Evolutionary conservation across 2,797 vertebrate genomes (phyloP).

Genomic region (Botia kubotai): DNA sequence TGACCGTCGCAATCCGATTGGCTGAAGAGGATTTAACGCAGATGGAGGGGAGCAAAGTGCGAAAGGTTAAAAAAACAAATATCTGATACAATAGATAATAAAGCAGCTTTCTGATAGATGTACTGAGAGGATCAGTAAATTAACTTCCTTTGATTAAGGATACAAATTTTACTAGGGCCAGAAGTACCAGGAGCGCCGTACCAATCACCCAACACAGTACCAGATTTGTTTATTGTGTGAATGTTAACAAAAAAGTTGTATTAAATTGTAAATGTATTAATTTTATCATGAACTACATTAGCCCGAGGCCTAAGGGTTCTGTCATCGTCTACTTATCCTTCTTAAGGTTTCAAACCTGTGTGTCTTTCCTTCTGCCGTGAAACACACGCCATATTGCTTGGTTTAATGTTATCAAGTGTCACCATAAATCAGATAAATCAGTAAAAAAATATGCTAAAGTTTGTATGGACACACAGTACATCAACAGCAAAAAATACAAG

Average conservation of each 20-base stretch:
- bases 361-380: not conserved
- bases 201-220: no score
- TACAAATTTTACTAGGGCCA: not conserved
- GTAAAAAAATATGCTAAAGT: no score
- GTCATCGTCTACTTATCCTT: not conserved
- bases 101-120: not conserved
- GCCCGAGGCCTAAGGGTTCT: not conserved
- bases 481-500: not conserved
- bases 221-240: not conserved
- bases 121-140: not conserved
- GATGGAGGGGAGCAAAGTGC: constrained; percentile 39
- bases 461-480: not conserved
- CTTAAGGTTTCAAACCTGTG: not conserved
- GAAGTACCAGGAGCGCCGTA: no score
- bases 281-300: not conserved
- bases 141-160: not conserved
- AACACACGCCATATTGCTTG: not conserved
- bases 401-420: no score
- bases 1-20: constrained; percentile 17
- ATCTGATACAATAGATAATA: not conserved
- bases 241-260: not conserved
- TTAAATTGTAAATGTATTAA: not conserved
- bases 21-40: constrained; percentile 41
- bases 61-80: constrained; percentile 31
- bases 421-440: no score